Percentiles rank a stretch among this genome's conserved stretches.
Conservation (phyloP, 2,113 vertebrate species). For the Plecturocebus donacophilus region DNA sequence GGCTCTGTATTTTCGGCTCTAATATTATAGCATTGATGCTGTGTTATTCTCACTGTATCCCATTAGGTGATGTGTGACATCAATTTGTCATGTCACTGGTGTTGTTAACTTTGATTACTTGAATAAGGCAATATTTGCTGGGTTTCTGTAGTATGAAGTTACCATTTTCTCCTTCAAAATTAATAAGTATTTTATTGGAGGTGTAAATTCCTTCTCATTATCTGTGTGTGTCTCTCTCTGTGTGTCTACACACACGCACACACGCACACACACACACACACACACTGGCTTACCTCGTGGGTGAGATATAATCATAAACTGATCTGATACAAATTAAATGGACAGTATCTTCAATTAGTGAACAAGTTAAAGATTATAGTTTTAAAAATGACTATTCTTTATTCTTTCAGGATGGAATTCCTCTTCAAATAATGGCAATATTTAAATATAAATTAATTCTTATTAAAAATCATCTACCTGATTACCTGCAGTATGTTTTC, state of each 20-base stretch:
- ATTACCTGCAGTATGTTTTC: not conserved
- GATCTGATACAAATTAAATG: constrained; percentile 19
- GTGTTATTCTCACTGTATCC: not conserved
- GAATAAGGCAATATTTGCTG: not conserved
- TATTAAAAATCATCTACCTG: constrained; percentile 36
- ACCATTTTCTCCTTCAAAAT: not conserved
- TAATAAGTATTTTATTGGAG: not conserved
- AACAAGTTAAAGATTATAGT: constrained; percentile 22
- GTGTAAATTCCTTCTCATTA: not conserved
- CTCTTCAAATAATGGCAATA: constrained; percentile 44
- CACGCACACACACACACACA: not conserved
- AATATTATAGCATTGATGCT: not conserved
- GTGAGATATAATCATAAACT: constrained; percentile 8
- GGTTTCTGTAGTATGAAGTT: not conserved
- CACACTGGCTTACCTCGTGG: not conserved
- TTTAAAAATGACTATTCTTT: constrained; percentile 54
- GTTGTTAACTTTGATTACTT: not conserved
- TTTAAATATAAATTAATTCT: constrained; percentile 54
- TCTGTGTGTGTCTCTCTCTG: not conserved
- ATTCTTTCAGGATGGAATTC: constrained; percentile 71
- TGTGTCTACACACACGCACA: not conserved
- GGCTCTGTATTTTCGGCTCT: not conserved
- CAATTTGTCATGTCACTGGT: not conserved
- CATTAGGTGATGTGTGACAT: not conserved
- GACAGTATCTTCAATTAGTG: constrained; percentile 31